phyloP scores from a whole-genome alignment of 1,140 invertebrate species.

The Diachasma alloeum region DNA sequence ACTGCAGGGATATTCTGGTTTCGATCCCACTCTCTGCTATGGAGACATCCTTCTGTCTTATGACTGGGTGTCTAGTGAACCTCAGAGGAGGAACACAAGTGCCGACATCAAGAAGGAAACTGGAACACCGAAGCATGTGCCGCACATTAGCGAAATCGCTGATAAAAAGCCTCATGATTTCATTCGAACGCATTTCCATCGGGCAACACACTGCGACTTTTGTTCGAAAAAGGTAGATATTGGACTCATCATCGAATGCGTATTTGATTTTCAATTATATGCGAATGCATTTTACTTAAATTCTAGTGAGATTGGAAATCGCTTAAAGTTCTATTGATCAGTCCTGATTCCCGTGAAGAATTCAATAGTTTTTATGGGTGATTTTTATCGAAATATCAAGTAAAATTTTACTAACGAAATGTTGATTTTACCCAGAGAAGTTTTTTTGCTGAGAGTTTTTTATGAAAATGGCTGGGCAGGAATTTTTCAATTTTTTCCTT shows the following conservation, averaged over 20 bases:
- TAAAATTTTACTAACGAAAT: too few relatives aligned
- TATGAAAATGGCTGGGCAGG: too few relatives aligned
- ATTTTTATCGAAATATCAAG: too few relatives aligned
- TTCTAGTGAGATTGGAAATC: too few relatives aligned
- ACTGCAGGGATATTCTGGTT: slow-evolving; percentile 74
- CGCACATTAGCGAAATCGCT: slow-evolving; percentile 45
- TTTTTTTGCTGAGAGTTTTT: too few relatives aligned
- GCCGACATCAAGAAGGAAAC: slow-evolving; percentile 50
- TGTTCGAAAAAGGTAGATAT: slow-evolving; percentile 85
- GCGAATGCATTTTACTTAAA: too few relatives aligned
- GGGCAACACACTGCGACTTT: slow-evolving; percentile 89
- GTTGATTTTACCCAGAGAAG: too few relatives aligned
- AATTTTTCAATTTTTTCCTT: too few relatives aligned
- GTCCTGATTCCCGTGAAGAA: too few relatives aligned
- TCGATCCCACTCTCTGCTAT: slow-evolving; percentile 88
- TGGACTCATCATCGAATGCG: not conserved
- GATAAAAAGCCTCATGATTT: slow-evolving; percentile 74
- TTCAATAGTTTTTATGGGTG: too few relatives aligned
- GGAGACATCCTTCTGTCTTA: slow-evolving; percentile 90
- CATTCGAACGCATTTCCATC: slow-evolving; percentile 84
- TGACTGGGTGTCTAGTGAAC: slow-evolving; percentile 68
- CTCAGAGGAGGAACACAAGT: slow-evolving; percentile 31
- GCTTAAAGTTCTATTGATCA: too few relatives aligned
- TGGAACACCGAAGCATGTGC: slow-evolving; percentile 48
- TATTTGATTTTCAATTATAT: too few relatives aligned